Conservation (phyloP, 2,888 invertebrate species). For the Andrena haemorrhoa region DNA sequence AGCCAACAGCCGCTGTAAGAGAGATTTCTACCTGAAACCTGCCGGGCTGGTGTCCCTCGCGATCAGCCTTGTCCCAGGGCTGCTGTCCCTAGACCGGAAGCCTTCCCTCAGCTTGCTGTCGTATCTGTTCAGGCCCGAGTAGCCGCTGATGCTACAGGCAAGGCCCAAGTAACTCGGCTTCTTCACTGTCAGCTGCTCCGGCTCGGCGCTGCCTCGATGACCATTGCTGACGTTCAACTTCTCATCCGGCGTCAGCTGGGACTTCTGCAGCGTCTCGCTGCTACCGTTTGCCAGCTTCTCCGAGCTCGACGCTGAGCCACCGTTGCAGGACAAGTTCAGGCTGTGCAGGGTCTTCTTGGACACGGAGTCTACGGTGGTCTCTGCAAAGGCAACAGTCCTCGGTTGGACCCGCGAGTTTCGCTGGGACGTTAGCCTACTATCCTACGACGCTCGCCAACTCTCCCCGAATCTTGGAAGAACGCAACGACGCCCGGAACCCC, state of each 20-base stretch:
- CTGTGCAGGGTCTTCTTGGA: slow-evolving; percentile 86
- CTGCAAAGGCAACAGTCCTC: slow-evolving; percentile 81
- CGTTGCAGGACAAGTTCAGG: slow-evolving; percentile 85
- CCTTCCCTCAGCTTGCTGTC: slow-evolving; percentile 92
- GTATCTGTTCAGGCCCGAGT: slow-evolving; percentile 94
- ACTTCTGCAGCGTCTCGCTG: slow-evolving; percentile 73
- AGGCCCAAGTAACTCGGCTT: slow-evolving; percentile 95
- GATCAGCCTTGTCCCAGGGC: slow-evolving; percentile 83
- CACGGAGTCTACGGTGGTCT: slow-evolving; percentile 85
- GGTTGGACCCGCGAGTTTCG: slow-evolving; percentile 3
- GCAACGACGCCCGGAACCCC: slow-evolving; percentile 31
- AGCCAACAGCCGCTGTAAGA: background rate
- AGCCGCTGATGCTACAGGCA: slow-evolving; percentile 96
- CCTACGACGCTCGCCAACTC: background rate
- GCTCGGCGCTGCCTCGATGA: slow-evolving; percentile 67
- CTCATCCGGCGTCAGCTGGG: slow-evolving; percentile 68
- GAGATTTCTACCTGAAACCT: slow-evolving; percentile 78
- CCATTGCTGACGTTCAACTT: slow-evolving; percentile 76
- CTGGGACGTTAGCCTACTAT: slow-evolving; percentile 6
- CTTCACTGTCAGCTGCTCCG: slow-evolving; percentile 85
- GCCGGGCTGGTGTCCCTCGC: slow-evolving; percentile 82
- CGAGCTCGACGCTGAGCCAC: slow-evolving; percentile 75
- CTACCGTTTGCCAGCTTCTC: slow-evolving; percentile 77
- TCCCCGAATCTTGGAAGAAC: slow-evolving; percentile 4
- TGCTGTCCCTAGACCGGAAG: slow-evolving; percentile 83